A percentile compares a stretch with the other conserved stretches of the same genome.
These are phyloP conservation scores for Ornithoptera priamus DNA, from an alignment of 2,888 invertebrate genomes.

Conservation along the genomic window DNA sequence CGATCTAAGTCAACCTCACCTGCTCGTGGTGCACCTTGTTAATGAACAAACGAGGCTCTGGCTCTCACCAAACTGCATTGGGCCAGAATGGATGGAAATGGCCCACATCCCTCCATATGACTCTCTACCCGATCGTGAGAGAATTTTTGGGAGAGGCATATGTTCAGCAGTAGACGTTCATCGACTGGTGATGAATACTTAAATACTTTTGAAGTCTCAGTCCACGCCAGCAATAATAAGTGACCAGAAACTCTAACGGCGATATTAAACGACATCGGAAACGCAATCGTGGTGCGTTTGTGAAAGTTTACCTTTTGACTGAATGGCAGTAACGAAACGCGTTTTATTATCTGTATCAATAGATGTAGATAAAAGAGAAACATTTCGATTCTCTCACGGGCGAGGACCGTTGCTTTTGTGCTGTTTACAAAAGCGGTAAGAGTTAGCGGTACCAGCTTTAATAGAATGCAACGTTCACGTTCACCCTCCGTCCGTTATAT, in stretches of 20 bases:
- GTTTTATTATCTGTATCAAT: constrained; percentile 29
- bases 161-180: too few relatives aligned
- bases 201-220: too few relatives aligned
- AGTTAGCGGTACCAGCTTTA: constrained; percentile 7
- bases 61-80: too few relatives aligned
- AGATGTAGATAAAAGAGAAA: constrained; percentile 25
- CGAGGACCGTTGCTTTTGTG: constrained; percentile 8
- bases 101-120: too few relatives aligned
- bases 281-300: constrained; percentile 29
- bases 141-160: too few relatives aligned
- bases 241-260: constrained; percentile 10
- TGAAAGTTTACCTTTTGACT: constrained; percentile 32
- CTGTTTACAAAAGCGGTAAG: constrained; percentile 15
- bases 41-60: too few relatives aligned
- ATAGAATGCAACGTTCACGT: constrained; percentile 2
- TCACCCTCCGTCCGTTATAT: background rate
- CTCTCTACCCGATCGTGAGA: too few relatives aligned
- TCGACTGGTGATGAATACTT: too few relatives aligned
- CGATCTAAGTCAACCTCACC: too few relatives aligned
- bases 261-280: constrained; percentile 29
- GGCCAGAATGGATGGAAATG: too few relatives aligned
- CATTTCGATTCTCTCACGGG: constrained; percentile 16
- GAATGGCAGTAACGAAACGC: constrained; percentile 25
- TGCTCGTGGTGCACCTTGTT: too few relatives aligned
- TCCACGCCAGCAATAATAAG: background rate